Evolutionary conservation across 2,888 invertebrate species (phyloP).

Genomic region (Sicus ferrugineus): DNA sequence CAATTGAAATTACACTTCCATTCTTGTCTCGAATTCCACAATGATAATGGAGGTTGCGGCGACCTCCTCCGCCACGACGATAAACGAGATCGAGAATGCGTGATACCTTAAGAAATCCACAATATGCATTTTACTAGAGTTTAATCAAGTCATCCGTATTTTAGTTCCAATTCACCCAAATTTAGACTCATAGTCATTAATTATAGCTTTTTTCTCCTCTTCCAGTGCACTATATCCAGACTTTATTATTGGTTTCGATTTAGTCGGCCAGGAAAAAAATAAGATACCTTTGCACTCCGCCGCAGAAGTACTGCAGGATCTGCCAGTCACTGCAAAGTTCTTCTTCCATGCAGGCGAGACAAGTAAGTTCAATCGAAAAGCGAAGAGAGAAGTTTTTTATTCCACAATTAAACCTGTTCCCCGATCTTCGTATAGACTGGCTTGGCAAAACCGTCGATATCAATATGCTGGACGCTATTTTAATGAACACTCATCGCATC

Average conservation of each 20-base stretch:
- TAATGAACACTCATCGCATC: conserved; percentile 51
- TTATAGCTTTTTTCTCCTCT: not conserved
- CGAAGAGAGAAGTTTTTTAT: not conserved
- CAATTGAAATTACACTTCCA: too few relatives aligned
- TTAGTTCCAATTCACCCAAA: too few relatives aligned
- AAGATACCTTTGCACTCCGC: conserved; percentile 63
- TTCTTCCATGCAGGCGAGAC: conserved; percentile 74
- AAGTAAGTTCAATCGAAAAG: too few relatives aligned
- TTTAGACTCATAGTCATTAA: not conserved
- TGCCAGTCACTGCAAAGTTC: conserved; percentile 59
- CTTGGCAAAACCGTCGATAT: conserved; percentile 65
- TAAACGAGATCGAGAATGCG: too few relatives aligned
- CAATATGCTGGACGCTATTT: conserved; percentile 65
- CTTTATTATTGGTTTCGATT: conserved; percentile 70
- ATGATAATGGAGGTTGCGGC: too few relatives aligned
- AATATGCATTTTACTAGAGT: too few relatives aligned
- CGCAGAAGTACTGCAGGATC: conserved; percentile 39
- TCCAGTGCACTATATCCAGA: conserved; percentile 59
- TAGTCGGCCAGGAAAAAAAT: conserved; percentile 71
- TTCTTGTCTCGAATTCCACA: too few relatives aligned
- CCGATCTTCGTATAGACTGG: conserved; percentile 60
- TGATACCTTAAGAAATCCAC: too few relatives aligned
- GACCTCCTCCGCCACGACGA: too few relatives aligned
- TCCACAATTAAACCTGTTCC: not conserved
- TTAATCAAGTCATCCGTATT: too few relatives aligned